A percentile compares a stretch with the other conserved stretches of the same genome.
Conservation (phyloP, 2,888 invertebrate species). For the Tenthredo livida region DNA sequence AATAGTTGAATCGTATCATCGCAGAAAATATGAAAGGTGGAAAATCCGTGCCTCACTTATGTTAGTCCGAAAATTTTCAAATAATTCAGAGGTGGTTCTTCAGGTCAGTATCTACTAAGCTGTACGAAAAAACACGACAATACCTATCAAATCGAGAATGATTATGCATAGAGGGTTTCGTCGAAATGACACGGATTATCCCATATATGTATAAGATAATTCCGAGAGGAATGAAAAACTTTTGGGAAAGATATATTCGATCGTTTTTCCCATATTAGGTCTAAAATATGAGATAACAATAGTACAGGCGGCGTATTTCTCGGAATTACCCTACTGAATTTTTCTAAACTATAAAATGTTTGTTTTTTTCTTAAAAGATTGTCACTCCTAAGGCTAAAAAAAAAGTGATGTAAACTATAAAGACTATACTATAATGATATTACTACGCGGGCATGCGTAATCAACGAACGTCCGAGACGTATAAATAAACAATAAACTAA, state of each 20-base stretch:
- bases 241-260: neutral
- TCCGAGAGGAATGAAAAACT: neutral
- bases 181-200: neutral
- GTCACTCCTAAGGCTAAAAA: conserved; percentile 19
- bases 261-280: neutral
- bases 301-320: neutral
- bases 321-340: neutral
- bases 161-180: neutral
- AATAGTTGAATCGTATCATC: neutral
- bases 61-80: neutral
- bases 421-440: neutral
- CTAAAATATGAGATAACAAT: neutral
- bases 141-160: neutral
- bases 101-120: neutral
- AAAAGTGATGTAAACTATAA: conserved; percentile 24
- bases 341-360: conserved; percentile 6
- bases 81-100: neutral
- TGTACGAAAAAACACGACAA: neutral
- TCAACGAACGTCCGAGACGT: conserved; percentile 42
- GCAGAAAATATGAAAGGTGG: neutral
- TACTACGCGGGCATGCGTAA: conserved; percentile 34
- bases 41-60: neutral
- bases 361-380: conserved; percentile 20
- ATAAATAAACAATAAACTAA: conserved; percentile 2
- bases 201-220: neutral